Conservation (phyloP, 2,888 invertebrate genomes). For the Nipponacmea schrenckii region DNA sequence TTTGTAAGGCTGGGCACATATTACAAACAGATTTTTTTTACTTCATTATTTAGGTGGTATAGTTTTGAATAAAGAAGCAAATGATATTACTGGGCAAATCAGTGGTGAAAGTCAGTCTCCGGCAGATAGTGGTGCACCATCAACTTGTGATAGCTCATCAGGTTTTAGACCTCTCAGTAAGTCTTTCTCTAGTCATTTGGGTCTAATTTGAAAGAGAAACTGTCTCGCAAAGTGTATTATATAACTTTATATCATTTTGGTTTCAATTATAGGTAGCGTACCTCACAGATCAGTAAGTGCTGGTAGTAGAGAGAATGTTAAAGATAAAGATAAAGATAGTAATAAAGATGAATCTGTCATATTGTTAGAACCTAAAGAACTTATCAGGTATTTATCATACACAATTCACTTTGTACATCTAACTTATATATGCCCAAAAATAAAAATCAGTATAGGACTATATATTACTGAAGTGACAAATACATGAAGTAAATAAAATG, state of each 20-base stretch:
- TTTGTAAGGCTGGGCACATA: too few species aligned
- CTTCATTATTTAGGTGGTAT: background rate
- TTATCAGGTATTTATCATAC: slow-evolving; percentile 46
- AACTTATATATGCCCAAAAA: too few species aligned
- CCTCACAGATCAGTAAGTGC: slow-evolving; percentile 51
- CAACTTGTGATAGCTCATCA: slow-evolving; percentile 22
- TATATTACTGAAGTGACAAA: too few species aligned
- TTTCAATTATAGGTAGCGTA: slow-evolving; percentile 41
- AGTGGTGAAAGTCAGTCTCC: slow-evolving; percentile 43
- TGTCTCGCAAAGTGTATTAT: background rate
- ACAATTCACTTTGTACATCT: too few species aligned
- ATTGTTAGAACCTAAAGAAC: slow-evolving; percentile 53
- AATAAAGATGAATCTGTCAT: slow-evolving; percentile 51
- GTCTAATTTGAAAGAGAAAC: background rate
- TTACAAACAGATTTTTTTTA: too few species aligned
- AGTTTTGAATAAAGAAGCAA: background rate
- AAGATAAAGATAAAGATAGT: slow-evolving; percentile 37
- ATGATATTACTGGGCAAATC: slow-evolving; percentile 34
- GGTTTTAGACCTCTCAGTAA: slow-evolving; percentile 55
- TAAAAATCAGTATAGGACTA: too few species aligned
- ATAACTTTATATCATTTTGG: too few species aligned
- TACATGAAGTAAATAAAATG: too few species aligned
- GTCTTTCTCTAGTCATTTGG: too few species aligned
- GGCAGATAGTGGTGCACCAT: slow-evolving; percentile 32
- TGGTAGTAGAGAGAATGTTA: slow-evolving; percentile 44